Conservation (phyloP, 2,888 invertebrate species). For the Mythimna pallens region DNA sequence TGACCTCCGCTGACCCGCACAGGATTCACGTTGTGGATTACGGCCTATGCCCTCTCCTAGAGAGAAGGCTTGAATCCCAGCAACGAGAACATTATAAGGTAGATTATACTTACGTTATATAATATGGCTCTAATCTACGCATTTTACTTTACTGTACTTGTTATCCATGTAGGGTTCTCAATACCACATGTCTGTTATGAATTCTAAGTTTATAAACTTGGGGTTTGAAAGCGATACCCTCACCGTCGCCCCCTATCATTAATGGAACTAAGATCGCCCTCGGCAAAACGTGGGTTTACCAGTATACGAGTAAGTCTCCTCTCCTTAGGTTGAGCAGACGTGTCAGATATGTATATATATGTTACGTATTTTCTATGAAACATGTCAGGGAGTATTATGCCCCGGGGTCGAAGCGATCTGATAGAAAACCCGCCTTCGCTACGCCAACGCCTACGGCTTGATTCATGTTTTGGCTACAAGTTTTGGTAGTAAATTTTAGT, state of each 20-base stretch:
- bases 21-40: no score
- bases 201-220: slow-evolving; percentile 26
- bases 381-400: slow-evolving; percentile 40
- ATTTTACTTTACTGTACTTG: no score
- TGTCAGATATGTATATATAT: slow-evolving; percentile 33
- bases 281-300: slow-evolving; percentile 39
- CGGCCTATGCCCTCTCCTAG: no score
- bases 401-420: slow-evolving; percentile 25
- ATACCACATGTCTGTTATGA: slow-evolving; percentile 4
- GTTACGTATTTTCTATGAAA: slow-evolving; percentile 49
- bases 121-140: no score
- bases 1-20: no score
- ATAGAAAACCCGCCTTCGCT: slow-evolving; percentile 34
- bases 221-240: slow-evolving; percentile 30
- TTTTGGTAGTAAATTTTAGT: slow-evolving; percentile 29
- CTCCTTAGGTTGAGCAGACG: slow-evolving; percentile 39
- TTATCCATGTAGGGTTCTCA: neutral
- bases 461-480: slow-evolving; percentile 26
- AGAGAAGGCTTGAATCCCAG: no score
- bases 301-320: slow-evolving; percentile 10
- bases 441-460: slow-evolving; percentile 15
- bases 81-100: no score
- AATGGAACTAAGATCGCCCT: slow-evolving; percentile 41
- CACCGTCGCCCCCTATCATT: slow-evolving; percentile 35
- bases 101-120: no score